Evolutionary conservation across 2,888 invertebrate genomes (phyloP), one percentile per base, ranked within the genome.

Genomic region (Polyploca ridens): DNA sequence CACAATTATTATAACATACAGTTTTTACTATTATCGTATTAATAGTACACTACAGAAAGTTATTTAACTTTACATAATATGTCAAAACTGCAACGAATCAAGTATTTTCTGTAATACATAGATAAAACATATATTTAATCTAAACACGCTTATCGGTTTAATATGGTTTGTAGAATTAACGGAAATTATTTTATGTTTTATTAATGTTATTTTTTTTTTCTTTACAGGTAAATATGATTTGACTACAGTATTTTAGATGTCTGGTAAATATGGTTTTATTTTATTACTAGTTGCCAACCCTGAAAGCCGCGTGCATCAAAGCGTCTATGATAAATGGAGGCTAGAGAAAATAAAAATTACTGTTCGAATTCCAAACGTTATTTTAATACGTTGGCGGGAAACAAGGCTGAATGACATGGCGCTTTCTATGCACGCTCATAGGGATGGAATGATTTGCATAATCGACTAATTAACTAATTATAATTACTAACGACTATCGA

Each of bases 241-340:
- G 7, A 5, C n/a, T 46, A n/a, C 46, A 10, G 41, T 41, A 5
- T 35, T 13, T 3, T 11, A 13, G 13, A 41, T 13, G 13, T 41
- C 7, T 41, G 41, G 41, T 41, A 13, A 41, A 4, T 7, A 13
- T 13, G 4, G 7, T 41, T 41, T 13, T 13, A 38, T 38, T 38
- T 38, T 38, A 10, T 38, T 10, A 27, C 27, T 27, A 33, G 58
- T 5, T 64, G 70, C 69, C 70, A 79, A 66, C 78, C 73, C 71
- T 79, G 44, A 61, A 16, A 54, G 19, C 54, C 54, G n/a, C n/a
- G 54, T 41, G 58, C 65, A 67, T 69, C 72, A 64, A 68, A 66
- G 69, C 62, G 71, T 63, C 72, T 70, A 74, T 75, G 79, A 80
- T 80, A 74, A 77, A 79, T 76, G 73, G 69, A 54, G 63, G 70